These are phyloP conservation scores for Entosphenus tridentatus DNA, from an alignment of 2,113 vertebrate species.

Conservation along the genomic window DNA sequence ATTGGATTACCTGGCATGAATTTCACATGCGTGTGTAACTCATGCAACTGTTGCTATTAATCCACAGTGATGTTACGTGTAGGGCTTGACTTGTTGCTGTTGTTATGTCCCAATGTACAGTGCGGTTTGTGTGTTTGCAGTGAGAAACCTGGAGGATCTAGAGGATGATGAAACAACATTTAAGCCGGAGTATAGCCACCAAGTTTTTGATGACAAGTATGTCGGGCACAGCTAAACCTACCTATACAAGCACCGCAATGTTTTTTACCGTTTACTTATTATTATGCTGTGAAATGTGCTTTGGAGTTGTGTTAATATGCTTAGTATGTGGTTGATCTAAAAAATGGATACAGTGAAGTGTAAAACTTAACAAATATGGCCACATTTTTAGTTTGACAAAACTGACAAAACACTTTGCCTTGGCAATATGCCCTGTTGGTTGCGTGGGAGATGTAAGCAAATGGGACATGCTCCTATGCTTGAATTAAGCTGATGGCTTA, in stretches of 20 bases:
- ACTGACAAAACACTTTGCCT: too few species aligned
- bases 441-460: too few species aligned
- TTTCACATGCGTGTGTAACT: not conserved
- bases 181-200: constrained; percentile 85
- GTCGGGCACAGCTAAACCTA: constrained; percentile 16
- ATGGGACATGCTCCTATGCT: too few species aligned
- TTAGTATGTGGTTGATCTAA: not conserved
- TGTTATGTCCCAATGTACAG: not conserved
- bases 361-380: not conserved
- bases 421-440: too few species aligned
- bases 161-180: constrained; percentile 77
- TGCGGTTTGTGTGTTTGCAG: constrained; percentile 19
- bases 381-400: too few species aligned
- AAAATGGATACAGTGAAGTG: not conserved
- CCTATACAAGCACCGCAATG: too few species aligned
- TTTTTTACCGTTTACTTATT: not conserved
- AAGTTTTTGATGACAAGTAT: constrained; percentile 93
- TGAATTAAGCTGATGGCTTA: too few species aligned
- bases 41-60: not conserved
- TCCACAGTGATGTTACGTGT: not conserved
- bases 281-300: constrained; percentile 1
- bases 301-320: not conserved
- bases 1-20: not conserved
- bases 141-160: constrained; percentile 79
- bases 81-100: constrained; percentile 4